Evolutionary conservation across 2,113 vertebrate genomes (phyloP).

Genomic region (Mirza zaza): DNA sequence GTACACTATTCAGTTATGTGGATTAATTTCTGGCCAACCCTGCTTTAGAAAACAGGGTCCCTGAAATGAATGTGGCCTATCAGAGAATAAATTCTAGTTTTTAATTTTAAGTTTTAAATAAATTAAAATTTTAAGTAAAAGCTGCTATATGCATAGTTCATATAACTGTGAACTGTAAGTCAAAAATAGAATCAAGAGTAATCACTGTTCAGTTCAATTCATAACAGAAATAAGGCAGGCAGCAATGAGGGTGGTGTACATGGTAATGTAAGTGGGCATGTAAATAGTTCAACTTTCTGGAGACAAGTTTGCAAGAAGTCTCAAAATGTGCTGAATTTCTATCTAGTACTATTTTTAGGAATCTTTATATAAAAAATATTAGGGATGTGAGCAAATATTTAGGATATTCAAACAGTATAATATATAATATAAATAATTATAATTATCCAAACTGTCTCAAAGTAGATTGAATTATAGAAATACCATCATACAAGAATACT

Average conservation of each 20-base stretch:
- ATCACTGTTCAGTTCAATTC: neutral
- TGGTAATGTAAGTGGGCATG: neutral
- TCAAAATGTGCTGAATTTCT: neutral
- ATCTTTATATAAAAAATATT: neutral
- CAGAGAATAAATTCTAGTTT: neutral
- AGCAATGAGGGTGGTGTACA: neutral
- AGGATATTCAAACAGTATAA: neutral
- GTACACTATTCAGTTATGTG: neutral
- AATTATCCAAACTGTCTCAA: neutral
- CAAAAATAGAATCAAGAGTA: neutral
- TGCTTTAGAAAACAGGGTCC: neutral
- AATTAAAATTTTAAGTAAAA: neutral
- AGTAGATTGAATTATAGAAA: neutral
- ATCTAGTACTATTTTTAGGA: neutral
- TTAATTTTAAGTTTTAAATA: too few relatives aligned
- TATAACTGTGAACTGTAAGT: neutral
- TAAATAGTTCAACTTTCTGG: neutral
- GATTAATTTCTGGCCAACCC: neutral
- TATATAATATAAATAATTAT: neutral
- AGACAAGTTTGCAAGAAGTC: neutral
- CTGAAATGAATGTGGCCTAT: neutral
- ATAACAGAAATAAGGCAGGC: neutral
- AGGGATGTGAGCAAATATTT: neutral
- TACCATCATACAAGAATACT: neutral
- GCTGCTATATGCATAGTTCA: neutral